Evolutionary conservation across 2,113 vertebrate genomes (phyloP).

Genomic region (Arenaria interpres): DNA sequence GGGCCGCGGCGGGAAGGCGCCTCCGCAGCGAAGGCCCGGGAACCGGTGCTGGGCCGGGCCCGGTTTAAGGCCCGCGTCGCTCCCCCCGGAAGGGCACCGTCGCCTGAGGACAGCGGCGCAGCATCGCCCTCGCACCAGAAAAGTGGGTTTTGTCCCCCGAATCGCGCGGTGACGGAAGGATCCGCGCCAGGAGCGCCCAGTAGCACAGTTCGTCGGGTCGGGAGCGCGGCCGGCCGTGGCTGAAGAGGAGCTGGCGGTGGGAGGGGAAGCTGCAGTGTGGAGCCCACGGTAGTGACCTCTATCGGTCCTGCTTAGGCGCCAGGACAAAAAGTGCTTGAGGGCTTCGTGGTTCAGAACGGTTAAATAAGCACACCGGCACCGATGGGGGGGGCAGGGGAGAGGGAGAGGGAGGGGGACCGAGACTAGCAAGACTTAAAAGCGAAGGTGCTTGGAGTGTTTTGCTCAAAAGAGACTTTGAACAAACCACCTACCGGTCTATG

Average conservation of each 20-base stretch:
- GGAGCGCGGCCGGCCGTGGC: neutral
- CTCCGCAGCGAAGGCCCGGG: too few relatives aligned
- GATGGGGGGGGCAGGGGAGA: too few relatives aligned
- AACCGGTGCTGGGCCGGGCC: too few relatives aligned
- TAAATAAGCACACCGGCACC: too few relatives aligned
- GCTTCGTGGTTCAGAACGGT: neutral
- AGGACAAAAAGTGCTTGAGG: neutral
- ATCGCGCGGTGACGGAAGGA: neutral
- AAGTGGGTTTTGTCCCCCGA: too few relatives aligned
- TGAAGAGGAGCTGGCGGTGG: neutral
- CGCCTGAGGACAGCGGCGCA: neutral
- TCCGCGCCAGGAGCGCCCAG: neutral
- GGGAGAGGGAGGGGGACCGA: neutral
- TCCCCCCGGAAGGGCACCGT: neutral
- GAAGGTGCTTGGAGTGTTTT: neutral
- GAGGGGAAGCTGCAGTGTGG: neutral
- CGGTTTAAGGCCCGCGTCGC: too few relatives aligned
- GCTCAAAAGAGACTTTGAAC: neutral
- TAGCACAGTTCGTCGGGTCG: neutral
- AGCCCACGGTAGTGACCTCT: too few relatives aligned
- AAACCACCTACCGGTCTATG: neutral
- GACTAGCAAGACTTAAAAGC: neutral
- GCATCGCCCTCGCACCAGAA: too few relatives aligned
- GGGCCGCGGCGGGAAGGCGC: neutral
- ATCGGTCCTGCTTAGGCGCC: neutral